Conservation (phyloP, 2,797 vertebrate species). For the Platyrinchus mystaceus region DNA sequence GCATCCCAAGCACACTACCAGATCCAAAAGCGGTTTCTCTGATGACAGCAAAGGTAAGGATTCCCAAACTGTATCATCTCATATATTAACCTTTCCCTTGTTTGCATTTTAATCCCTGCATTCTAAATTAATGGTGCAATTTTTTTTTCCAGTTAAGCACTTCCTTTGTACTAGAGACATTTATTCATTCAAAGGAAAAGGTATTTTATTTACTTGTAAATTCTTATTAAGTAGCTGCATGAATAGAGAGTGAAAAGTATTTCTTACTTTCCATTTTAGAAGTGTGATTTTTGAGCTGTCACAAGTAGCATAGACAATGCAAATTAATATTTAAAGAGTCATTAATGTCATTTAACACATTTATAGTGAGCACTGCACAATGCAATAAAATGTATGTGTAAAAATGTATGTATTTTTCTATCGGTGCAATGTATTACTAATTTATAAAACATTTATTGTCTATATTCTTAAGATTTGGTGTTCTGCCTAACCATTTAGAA, state of each 20-base stretch:
- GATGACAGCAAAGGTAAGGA: slow-evolving; percentile 96
- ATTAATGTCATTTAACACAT: not conserved
- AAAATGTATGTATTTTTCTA: not conserved
- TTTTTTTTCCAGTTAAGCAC: slow-evolving; percentile 90
- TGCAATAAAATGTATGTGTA: not conserved
- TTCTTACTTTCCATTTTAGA: not conserved
- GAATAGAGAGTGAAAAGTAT: not conserved
- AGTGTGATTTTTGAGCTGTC: not conserved
- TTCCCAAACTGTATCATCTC: not conserved
- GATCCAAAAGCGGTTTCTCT: slow-evolving; percentile 96
- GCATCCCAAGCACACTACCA: slow-evolving; percentile 95
- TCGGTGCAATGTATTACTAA: not conserved
- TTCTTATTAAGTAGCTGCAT: slow-evolving; percentile 41
- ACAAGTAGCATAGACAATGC: not conserved
- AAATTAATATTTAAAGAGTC: not conserved
- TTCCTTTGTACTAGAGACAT: slow-evolving; percentile 96
- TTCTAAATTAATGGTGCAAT: slow-evolving; percentile 56
- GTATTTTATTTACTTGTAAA: slow-evolving; percentile 71
- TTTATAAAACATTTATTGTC: not conserved
- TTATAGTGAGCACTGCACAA: not conserved
- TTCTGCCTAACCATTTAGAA: not conserved
- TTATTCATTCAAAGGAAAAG: slow-evolving; percentile 99
- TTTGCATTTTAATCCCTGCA: not conserved
- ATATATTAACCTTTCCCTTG: not conserved
- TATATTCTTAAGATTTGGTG: not conserved